These are phyloP conservation scores for Spatulosminthurus flaviceps DNA, from an alignment of 2,888 invertebrate species.

Conservation along the genomic window DNA sequence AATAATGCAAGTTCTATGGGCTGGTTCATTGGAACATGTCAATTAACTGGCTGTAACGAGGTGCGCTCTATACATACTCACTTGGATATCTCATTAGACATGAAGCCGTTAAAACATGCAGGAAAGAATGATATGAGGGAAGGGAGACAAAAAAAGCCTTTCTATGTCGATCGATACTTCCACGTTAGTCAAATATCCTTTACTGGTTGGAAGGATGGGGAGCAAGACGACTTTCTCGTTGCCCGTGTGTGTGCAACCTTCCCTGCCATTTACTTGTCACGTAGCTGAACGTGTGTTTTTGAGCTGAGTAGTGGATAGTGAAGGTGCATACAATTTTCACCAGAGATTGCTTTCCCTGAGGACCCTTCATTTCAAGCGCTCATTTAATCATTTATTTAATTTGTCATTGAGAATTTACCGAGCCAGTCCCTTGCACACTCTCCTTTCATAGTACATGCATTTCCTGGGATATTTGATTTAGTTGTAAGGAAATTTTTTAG, in stretches of 20 bases:
- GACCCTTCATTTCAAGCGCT: too few relatives aligned
- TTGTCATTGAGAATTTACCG: too few relatives aligned
- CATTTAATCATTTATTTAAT: too few relatives aligned
- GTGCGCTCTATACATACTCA: background rate
- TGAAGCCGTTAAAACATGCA: background rate
- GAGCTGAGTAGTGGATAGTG: too few relatives aligned
- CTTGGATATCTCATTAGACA: background rate
- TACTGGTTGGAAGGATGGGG: background rate
- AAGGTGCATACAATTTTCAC: too few relatives aligned
- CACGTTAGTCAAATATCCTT: background rate
- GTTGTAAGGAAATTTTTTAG: too few relatives aligned
- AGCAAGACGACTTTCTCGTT: background rate
- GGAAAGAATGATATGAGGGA: background rate
- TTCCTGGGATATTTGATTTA: too few relatives aligned
- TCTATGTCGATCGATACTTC: background rate
- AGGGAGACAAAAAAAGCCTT: slow-evolving; percentile 1
- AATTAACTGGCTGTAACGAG: background rate
- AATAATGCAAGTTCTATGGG: background rate
- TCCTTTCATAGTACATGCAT: too few relatives aligned
- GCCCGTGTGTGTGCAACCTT: background rate
- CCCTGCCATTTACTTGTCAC: too few relatives aligned
- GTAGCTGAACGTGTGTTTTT: too few relatives aligned
- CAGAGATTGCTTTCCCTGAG: too few relatives aligned
- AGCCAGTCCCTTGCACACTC: too few relatives aligned
- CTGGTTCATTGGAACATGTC: background rate